Base-by-base conservation (phyloP, 2,888 invertebrate genomes). In the Lasius fuliginosus region DNA sequence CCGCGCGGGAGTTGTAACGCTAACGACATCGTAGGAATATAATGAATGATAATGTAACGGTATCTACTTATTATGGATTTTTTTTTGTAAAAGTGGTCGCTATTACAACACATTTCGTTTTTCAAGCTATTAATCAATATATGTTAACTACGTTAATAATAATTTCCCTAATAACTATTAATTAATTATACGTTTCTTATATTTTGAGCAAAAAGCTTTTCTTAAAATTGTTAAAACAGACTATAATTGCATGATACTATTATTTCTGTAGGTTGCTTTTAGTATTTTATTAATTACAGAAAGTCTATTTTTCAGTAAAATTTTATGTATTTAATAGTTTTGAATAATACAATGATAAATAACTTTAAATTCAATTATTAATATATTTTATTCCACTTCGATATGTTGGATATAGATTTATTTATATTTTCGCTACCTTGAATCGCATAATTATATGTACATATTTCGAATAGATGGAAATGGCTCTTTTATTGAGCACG, bases 1-100 rank as follows among this genome's bases (percentile, higher is more conserved):
- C 18, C 46, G 30, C 46, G 30, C 33, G 36, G 30, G 9, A 33
- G 15, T 15, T 58, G 8, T 40, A 67, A 67, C 15, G 33, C 27
- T 68, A 56, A 68, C 68, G 65, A 67, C 12, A 68, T 27, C 18
- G 40, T 77, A 0, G 23, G 53, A 18, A 67, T 75, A 56, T 69
- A 79, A 79, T 60, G 46, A 60, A 79, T 23, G 33, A 23, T 60
- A 46, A 69, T 71, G 33, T 18, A 71, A 79, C 12, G 9, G 27
- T 71, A 62, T 71, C 46, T 30, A 58, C 40, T 68, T 68, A 56
- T 42, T 33, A 36, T 69, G 42, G 6, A 60, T 79, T 71, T 53
- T 53, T 53, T 18, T 53, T 36, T 18, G 15, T 69, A 67, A 53
- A 68, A 77, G 4, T 65, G 11, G 3, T 0, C n/a, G 30, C 36